Conservation (phyloP, 2,797 vertebrate species). For the Falco cherrug region DNA sequence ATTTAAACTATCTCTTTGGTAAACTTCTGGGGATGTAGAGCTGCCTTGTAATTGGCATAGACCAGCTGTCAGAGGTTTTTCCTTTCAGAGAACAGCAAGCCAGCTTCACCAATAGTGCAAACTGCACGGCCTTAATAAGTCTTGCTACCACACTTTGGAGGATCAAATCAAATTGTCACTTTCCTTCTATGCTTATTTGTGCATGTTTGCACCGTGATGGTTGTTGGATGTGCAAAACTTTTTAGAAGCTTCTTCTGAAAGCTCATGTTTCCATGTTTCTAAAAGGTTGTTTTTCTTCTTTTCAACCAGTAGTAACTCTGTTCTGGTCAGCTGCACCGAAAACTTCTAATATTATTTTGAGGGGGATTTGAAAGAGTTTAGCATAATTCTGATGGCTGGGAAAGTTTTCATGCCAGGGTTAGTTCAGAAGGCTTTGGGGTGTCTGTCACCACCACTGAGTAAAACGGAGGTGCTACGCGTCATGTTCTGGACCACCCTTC, state of each 20-base stretch:
- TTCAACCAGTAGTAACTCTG: background rate
- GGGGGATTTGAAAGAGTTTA: background rate
- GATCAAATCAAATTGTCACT: background rate
- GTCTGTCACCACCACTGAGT: background rate
- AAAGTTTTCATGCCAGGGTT: background rate
- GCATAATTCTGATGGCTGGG: background rate
- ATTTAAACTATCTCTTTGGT: background rate
- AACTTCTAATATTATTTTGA: background rate
- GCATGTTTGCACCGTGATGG: accelerated
- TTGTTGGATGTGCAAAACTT: background rate
- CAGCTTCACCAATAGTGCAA: background rate
- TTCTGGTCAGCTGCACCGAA: background rate
- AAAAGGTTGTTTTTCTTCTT: background rate
- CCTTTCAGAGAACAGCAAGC: background rate
- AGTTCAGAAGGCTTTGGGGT: background rate
- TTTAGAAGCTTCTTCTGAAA: background rate
- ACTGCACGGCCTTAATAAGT: background rate
- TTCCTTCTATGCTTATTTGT: background rate
- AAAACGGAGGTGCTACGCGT: background rate
- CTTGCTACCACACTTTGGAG: background rate
- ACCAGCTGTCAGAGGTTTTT: background rate
- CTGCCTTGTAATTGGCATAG: background rate
- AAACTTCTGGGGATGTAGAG: background rate
- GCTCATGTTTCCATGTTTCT: background rate
- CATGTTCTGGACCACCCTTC: background rate